Conservation (phyloP, 2,797 vertebrate genomes). For the Macroramphosus scolopax region DNA sequence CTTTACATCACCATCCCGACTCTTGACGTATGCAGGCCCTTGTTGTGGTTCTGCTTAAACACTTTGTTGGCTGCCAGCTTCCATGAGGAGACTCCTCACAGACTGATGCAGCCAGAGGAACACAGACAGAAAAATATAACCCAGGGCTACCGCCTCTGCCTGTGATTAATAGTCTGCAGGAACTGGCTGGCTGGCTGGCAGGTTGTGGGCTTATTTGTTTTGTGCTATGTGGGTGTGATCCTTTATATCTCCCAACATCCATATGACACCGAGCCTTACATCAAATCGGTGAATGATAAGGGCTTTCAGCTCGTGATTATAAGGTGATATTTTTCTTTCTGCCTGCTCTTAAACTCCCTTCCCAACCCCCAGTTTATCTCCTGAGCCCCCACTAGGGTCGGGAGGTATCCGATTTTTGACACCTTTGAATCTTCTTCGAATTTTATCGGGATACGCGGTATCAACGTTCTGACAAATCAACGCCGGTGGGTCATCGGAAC, state of each 20-base stretch:
- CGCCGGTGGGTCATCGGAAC: no score
- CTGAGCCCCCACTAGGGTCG: background rate
- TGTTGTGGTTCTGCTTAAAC: conserved; percentile 61
- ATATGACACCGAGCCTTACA: conserved; percentile 49
- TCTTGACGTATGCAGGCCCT: conserved; percentile 50
- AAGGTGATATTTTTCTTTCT: conserved; percentile 36
- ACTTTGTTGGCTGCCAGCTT: conserved; percentile 57
- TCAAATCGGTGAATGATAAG: conserved; percentile 46
- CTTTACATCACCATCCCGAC: conserved; percentile 55
- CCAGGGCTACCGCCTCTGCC: conserved; percentile 68
- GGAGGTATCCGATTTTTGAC: no score
- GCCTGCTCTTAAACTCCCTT: background rate
- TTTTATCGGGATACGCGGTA: no score
- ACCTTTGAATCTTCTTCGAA: no score
- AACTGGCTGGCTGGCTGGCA: conserved; percentile 59
- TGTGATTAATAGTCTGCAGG: conserved; percentile 63
- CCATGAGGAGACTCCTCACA: conserved; percentile 39
- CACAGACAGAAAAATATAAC: conserved; percentile 52
- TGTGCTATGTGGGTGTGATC: conserved; percentile 68
- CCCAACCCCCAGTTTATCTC: conserved; percentile 3
- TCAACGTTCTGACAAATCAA: no score
- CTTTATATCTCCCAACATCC: conserved; percentile 67
- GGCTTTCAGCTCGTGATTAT: conserved; percentile 39
- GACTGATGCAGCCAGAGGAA: conserved; percentile 32
- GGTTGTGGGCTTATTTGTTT: conserved; percentile 64